A percentile compares a stretch with the other conserved stretches of the same genome.
phyloP scores from a whole-genome alignment of 2,797 vertebrate genomes.

The Urosaurus nigricauda region DNA sequence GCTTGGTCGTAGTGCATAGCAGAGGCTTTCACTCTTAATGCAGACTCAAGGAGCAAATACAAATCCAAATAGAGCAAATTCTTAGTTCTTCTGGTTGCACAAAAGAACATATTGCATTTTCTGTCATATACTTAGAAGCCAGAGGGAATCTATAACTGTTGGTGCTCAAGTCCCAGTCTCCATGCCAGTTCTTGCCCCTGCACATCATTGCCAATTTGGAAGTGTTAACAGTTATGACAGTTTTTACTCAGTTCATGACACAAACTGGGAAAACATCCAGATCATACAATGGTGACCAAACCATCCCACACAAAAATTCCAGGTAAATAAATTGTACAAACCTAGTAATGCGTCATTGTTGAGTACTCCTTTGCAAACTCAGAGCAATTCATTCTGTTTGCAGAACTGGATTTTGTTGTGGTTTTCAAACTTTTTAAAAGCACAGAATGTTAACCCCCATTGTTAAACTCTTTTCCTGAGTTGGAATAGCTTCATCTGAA shows the following conservation, averaged over 20 bases:
- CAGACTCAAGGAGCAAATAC: background rate
- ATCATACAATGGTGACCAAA: background rate
- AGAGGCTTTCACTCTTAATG: background rate
- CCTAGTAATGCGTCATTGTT: background rate
- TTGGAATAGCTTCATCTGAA: slow-evolving; percentile 7
- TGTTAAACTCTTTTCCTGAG: background rate
- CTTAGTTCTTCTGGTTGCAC: background rate
- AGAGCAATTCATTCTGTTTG: background rate
- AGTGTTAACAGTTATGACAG: background rate
- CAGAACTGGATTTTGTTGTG: background rate
- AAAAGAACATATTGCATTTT: background rate
- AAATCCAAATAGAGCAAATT: no score
- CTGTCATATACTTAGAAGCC: background rate
- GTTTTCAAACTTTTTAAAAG: background rate
- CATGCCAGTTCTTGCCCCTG: background rate
- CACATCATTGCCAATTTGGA: background rate
- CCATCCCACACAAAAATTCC: background rate
- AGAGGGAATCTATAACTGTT: background rate
- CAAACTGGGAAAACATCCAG: background rate
- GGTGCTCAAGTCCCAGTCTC: background rate
- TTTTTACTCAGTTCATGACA: background rate
- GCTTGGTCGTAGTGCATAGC: background rate
- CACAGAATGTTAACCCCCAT: background rate
- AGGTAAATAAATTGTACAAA: background rate
- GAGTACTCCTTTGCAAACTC: background rate